Evolutionary conservation across 2,113 vertebrate species (phyloP).

Genomic region (Cricetomys ansorgei): DNA sequence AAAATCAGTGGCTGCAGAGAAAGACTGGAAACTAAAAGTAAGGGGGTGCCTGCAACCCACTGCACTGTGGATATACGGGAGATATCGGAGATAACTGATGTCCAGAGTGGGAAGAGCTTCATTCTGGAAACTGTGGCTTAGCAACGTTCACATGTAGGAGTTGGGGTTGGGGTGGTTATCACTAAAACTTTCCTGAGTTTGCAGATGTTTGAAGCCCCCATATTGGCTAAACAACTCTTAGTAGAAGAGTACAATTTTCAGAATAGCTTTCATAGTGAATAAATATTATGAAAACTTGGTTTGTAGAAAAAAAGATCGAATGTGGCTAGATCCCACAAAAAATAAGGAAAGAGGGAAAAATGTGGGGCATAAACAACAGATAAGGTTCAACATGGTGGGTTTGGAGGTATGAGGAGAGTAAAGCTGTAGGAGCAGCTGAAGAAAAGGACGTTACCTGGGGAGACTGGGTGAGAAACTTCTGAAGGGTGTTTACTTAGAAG

Average conservation of each 20-base stretch:
- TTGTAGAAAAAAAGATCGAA: neutral
- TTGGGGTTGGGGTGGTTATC: neutral
- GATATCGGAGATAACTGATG: slow-evolving; percentile 59
- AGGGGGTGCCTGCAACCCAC: neutral
- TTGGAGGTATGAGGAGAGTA: neutral
- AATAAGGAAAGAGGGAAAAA: neutral
- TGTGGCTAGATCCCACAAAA: neutral
- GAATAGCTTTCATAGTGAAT: slow-evolving; percentile 51
- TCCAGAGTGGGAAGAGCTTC: slow-evolving; percentile 30
- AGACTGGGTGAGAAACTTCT: neutral
- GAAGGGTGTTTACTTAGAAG: neutral
- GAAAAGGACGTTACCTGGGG: neutral
- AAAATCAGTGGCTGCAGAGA: slow-evolving; percentile 50
- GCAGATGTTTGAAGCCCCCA: slow-evolving; percentile 43
- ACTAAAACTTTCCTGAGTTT: slow-evolving; percentile 23
- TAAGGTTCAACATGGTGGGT: neutral
- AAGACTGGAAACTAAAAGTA: slow-evolving; percentile 51
- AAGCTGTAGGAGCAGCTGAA: neutral
- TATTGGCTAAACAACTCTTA: neutral
- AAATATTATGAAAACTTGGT: slow-evolving; percentile 37
- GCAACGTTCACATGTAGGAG: neutral
- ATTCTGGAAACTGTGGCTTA: slow-evolving; percentile 32
- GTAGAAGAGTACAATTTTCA: slow-evolving; percentile 58
- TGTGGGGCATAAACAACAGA: neutral
- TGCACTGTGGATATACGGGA: too few relatives aligned